Evolutionary conservation across 2,888 invertebrate species (phyloP), one percentile per base, ranked within the genome.

Genomic region (Fragum sueziense): DNA sequence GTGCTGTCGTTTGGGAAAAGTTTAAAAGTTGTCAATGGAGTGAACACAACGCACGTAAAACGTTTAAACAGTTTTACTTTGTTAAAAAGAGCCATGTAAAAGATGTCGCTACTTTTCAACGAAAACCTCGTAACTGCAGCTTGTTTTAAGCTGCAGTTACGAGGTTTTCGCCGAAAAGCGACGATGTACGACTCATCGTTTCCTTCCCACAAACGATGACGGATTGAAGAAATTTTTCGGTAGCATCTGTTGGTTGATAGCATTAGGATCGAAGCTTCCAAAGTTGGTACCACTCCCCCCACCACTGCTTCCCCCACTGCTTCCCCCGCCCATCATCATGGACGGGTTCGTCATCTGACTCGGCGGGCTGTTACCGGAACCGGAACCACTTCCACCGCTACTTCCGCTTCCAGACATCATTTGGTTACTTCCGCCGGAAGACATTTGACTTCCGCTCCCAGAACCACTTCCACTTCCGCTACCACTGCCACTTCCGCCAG

Each of bases 251-350:
- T 81, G 57, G 57, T 81, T 84, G 2, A 86, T 65, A n/a, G 82
- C 77, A 37, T 85, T 85, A 0, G 85, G 86, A 70, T 85, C 84
- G 70, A 86, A 86, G 27, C 65, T 85, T 31, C 85, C 81, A 54
- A 81, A 69, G 27, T 61, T 75, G n/a, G 72, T 47, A 22, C 69
- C 51, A 7, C 77, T 69, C 34, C 65, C 41, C 11, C 70, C 51
- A 1, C 70, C 33, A 47, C 47, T 47, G 47, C 17, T 47, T n/a
- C 47, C 47, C 22, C n/a, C n/a, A n/a, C n/a, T n/a, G 68, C 52
- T 71, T n/a, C 73, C 68, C 22, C 74, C 61, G n/a, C 74, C 75
- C 68, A 74, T 65, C 76, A 76, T 76, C 27, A 57, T 33, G 61
- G 71, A 69, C 3, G 80, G 80, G 31, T 80, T 80, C 1, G 72